phyloP scores from a whole-genome alignment of 2,888 invertebrate genomes.

The Dastarcus helophoroides region DNA sequence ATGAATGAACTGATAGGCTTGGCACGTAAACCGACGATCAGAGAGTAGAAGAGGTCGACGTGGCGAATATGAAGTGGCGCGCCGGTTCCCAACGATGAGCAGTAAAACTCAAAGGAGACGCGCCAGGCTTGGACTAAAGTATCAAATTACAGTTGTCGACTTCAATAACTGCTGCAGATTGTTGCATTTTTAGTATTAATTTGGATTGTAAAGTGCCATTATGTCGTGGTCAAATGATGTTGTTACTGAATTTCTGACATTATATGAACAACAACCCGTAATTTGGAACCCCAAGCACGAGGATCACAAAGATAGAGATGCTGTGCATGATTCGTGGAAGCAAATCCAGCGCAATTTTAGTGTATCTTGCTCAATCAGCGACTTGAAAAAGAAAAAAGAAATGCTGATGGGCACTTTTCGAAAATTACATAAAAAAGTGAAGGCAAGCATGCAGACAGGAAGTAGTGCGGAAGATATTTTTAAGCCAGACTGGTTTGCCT shows the following conservation, averaged over 20 bases:
- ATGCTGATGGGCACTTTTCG: constrained; percentile 2
- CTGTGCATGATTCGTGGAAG: constrained; percentile 1
- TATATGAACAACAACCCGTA: constrained; percentile 1
- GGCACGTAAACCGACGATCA: no score
- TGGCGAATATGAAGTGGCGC: no score
- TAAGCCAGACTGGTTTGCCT: constrained; percentile 3
- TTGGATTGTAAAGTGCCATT: background rate
- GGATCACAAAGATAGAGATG: background rate
- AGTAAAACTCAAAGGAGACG: background rate
- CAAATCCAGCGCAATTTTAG: background rate
- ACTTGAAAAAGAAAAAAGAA: constrained; percentile 5
- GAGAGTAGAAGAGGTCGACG: no score
- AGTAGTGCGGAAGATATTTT: constrained; percentile 2
- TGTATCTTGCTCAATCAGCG: no score
- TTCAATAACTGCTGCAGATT: background rate
- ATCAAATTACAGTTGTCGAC: no score
- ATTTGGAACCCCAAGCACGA: background rate
- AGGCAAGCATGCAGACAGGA: constrained; percentile 3
- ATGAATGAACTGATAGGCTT: no score
- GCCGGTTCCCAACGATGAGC: constrained; percentile 1
- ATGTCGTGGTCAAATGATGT: constrained; percentile 3
- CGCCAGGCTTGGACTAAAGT: no score
- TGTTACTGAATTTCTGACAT: background rate
- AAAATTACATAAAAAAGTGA: constrained; percentile 4
- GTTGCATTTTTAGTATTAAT: background rate